Evolutionary conservation across 2,113 vertebrate genomes (phyloP).

Genomic region (Neogobius melanostomus): DNA sequence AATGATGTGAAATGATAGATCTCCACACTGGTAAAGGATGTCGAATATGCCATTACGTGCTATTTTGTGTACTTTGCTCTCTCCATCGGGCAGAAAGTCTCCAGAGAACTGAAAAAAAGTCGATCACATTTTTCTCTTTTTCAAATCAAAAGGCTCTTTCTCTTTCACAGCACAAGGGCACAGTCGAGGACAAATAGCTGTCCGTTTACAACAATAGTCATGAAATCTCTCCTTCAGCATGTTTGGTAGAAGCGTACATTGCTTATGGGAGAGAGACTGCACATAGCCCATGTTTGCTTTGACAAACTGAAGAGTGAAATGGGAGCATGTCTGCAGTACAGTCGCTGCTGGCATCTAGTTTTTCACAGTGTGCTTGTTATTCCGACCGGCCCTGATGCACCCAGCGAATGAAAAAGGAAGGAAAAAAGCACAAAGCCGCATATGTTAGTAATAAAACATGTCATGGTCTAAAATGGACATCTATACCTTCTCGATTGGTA

Average conservation of each 20-base stretch:
- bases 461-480: conserved; percentile 48
- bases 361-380: conserved; percentile 36
- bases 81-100: no score
- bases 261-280: neutral
- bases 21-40: no score
- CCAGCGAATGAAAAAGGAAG: conserved; percentile 40
- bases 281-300: neutral
- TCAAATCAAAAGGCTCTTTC: neutral
- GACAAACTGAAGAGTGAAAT: conserved; percentile 21
- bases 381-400: conserved; percentile 30
- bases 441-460: conserved; percentile 69
- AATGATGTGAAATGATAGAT: no score
- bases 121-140: neutral
- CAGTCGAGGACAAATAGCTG: neutral
- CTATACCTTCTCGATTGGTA: conserved; percentile 63
- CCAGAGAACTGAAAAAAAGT: no score
- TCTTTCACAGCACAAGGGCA: neutral
- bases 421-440: conserved; percentile 46
- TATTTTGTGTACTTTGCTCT: no score
- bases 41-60: no score
- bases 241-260: neutral
- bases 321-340: conserved; percentile 7
- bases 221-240: neutral
- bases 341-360: conserved; percentile 26
- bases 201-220: neutral